Percentiles rank a stretch among this genome's conserved stretches.
These are phyloP conservation scores for Crossaster papposus DNA, from an alignment of 53 echinoderm and acorn worm genomes.

Conservation along the genomic window DNA sequence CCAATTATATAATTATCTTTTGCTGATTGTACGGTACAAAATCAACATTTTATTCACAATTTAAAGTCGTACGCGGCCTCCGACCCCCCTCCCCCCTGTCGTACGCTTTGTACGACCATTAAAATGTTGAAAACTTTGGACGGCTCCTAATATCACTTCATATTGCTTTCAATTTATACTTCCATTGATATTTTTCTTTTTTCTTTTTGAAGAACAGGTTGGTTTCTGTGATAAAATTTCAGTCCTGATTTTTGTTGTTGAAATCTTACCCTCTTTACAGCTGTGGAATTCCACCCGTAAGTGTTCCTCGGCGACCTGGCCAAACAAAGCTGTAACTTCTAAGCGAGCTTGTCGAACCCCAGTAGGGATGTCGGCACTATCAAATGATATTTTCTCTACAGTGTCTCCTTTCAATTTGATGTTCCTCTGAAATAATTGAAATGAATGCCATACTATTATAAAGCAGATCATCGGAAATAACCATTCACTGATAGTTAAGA, in stretches of 20 bases:
- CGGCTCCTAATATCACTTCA: no score
- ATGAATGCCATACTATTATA: background rate
- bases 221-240: background rate
- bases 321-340: background rate
- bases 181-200: no score
- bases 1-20: no score
- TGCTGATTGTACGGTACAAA: no score
- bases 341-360: slow-evolving; percentile 30
- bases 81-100: no score
- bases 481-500: no score
- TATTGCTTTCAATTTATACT: no score
- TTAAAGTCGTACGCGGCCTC: no score
- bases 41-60: no score
- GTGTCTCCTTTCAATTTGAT: background rate
- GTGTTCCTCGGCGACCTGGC: background rate
- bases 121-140: no score
- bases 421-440: background rate
- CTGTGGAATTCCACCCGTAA: slow-evolving; percentile 21
- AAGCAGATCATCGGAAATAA: background rate
- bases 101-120: no score
- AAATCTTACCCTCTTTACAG: slow-evolving; percentile 30
- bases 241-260: background rate
- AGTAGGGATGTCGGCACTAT: slow-evolving; percentile 8
- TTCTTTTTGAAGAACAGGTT: background rate
- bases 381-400: background rate